Conservation (phyloP, 2,113 vertebrate species). For the Erythrocercus mccallii region DNA sequence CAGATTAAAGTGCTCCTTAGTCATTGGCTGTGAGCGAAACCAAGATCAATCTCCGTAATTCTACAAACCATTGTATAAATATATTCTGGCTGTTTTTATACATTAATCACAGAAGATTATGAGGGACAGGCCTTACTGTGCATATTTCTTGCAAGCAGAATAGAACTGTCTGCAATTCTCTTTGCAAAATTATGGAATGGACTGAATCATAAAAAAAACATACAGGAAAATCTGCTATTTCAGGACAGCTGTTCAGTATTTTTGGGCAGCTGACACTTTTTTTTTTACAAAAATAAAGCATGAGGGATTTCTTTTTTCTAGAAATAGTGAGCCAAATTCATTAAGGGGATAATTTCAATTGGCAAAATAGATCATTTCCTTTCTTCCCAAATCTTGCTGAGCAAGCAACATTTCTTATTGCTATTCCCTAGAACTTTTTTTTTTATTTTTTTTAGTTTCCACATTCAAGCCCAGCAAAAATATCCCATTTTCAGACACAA, state of each 20-base stretch:
- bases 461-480: neutral
- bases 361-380: slow-evolving; percentile 32
- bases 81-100: slow-evolving; percentile 44
- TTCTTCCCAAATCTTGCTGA: slow-evolving; percentile 35
- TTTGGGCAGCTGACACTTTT: slow-evolving; percentile 15
- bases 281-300: neutral
- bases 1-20: slow-evolving; percentile 51
- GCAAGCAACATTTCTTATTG: slow-evolving; percentile 11
- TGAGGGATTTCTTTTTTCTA: neutral
- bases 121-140: slow-evolving; percentile 15
- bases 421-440: neutral
- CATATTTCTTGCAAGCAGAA: slow-evolving; percentile 49
- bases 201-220: slow-evolving; percentile 42
- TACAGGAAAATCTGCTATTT: slow-evolving; percentile 32
- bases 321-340: neutral
- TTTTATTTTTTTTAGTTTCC: neutral
- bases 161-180: slow-evolving; percentile 30
- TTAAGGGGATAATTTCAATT: slow-evolving; percentile 42
- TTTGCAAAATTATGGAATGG: slow-evolving; percentile 32
- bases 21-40: slow-evolving; percentile 38
- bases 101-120: slow-evolving; percentile 56
- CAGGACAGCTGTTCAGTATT: slow-evolving; percentile 44
- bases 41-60: slow-evolving; percentile 40
- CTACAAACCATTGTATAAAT: slow-evolving; percentile 21
- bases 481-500: neutral